Percentiles rank a stretch among this genome's conserved stretches.
Evolutionary conservation across 2,797 vertebrate genomes (phyloP).

Genomic region (Phalanger gymnotis): DNA sequence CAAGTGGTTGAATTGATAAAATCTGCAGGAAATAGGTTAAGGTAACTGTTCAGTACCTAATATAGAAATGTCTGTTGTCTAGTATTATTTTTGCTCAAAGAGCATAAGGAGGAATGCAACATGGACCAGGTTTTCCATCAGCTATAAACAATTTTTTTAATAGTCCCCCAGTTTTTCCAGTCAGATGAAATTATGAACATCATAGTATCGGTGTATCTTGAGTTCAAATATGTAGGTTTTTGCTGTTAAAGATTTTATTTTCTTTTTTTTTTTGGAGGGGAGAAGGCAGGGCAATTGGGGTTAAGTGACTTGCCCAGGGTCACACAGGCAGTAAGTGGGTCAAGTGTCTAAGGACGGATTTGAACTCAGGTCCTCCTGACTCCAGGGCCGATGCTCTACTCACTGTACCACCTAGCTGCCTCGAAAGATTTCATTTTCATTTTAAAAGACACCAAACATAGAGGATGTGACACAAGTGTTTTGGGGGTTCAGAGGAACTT

Average conservation of each 20-base stretch:
- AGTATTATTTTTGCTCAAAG: conserved; percentile 57
- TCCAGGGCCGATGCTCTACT: too few species aligned
- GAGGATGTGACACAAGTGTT: conserved; percentile 5
- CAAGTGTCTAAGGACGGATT: too few species aligned
- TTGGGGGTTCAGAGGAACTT: conserved; percentile 21
- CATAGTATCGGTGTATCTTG: conserved; percentile 34
- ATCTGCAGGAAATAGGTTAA: conserved; percentile 91
- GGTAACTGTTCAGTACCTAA: conserved; percentile 82
- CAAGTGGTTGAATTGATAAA: conserved; percentile 91
- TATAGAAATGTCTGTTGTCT: neutral
- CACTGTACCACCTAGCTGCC: too few species aligned
- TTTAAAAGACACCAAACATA: conserved; percentile 29
- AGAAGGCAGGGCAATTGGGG: too few species aligned
- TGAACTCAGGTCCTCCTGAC: too few species aligned
- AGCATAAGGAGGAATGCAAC: neutral
- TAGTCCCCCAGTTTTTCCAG: conserved; percentile 54
- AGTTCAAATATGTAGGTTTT: conserved; percentile 22
- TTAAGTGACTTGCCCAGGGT: too few species aligned
- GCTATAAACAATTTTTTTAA: neutral
- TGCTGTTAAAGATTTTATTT: conserved; percentile 22
- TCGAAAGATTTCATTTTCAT: conserved; percentile 24
- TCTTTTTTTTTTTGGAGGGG: too few species aligned
- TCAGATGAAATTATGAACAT: conserved; percentile 44
- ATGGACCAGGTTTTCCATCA: neutral
- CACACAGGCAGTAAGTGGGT: too few species aligned